Percentiles rank a stretch among this genome's conserved stretches.
Evolutionary conservation across 2,113 vertebrate genomes (phyloP).

Genomic region (Cyphomyrus discorhynchus): DNA sequence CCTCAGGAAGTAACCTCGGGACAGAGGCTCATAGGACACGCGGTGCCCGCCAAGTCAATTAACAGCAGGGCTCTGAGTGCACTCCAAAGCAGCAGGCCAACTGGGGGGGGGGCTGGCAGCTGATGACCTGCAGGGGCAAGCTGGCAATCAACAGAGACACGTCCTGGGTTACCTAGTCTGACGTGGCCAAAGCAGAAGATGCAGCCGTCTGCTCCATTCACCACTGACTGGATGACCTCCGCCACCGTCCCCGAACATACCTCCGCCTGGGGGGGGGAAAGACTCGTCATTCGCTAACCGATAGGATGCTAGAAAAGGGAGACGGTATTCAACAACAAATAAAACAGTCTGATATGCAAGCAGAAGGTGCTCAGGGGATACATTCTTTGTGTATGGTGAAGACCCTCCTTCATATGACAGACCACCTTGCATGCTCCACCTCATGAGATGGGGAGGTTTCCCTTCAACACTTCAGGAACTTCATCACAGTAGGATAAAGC

Average conservation of each 20-base stretch:
- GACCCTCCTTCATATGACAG: slow-evolving; percentile 41
- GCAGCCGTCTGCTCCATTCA: slow-evolving; percentile 93
- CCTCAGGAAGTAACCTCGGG: background rate
- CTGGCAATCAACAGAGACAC: background rate
- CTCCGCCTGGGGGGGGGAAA: slow-evolving; percentile 71
- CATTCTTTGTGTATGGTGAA: slow-evolving; percentile 28
- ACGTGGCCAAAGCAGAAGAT: slow-evolving; percentile 95
- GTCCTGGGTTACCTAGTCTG: slow-evolving; percentile 58
- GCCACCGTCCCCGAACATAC: slow-evolving; percentile 96
- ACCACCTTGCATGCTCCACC: slow-evolving; percentile 48
- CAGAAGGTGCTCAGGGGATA: background rate
- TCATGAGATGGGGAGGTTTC: slow-evolving; percentile 5
- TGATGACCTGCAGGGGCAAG: background rate
- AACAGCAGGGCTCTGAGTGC: background rate
- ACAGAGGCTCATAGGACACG: background rate
- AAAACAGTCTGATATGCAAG: background rate
- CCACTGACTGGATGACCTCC: slow-evolving; percentile 95
- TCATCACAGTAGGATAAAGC: slow-evolving; percentile 11
- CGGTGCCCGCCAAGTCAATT: background rate
- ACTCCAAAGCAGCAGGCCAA: background rate
- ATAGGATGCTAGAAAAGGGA: background rate
- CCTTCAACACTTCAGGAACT: background rate
- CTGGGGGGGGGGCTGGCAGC: background rate
- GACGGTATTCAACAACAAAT: background rate
- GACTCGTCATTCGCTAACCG: background rate